Evolutionary conservation across 2,888 invertebrate species (phyloP).

Genomic region (Proisotoma minuta): DNA sequence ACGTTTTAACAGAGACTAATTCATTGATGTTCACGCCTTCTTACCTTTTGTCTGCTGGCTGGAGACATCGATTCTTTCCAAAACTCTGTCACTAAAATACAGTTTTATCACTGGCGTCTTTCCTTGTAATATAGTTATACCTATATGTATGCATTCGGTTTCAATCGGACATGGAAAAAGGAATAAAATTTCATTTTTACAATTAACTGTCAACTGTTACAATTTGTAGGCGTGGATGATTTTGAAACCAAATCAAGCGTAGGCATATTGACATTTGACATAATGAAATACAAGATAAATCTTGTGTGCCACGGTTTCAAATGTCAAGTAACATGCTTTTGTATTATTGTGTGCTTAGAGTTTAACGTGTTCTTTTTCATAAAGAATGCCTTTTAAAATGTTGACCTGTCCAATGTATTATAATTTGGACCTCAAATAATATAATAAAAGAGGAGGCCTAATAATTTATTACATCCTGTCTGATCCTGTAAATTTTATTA

Average conservation of each 20-base stretch:
- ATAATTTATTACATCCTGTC: too few species aligned
- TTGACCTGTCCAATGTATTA: too few species aligned
- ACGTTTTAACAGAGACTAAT: constrained; percentile 4
- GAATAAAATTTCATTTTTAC: not conserved
- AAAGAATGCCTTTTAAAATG: too few species aligned
- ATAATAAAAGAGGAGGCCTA: too few species aligned
- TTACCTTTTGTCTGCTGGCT: constrained; percentile 6
- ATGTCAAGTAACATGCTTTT: too few species aligned
- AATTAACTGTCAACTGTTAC: not conserved
- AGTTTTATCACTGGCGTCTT: not conserved
- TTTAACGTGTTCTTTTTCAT: too few species aligned
- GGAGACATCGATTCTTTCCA: not conserved
- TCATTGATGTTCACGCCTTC: constrained; percentile 15
- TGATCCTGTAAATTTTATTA: too few species aligned
- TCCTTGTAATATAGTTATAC: not conserved
- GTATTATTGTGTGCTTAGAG: too few species aligned
- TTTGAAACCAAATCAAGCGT: not conserved
- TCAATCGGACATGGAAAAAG: not conserved
- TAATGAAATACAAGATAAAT: too few species aligned
- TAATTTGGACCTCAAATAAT: too few species aligned
- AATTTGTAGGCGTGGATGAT: not conserved
- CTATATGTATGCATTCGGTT: not conserved
- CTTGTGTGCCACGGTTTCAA: too few species aligned
- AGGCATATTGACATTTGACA: constrained; percentile 6
- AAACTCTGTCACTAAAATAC: not conserved